phyloP scores from a whole-genome alignment of 1,140 invertebrate species.

The Diploscapter pachys region DNA sequence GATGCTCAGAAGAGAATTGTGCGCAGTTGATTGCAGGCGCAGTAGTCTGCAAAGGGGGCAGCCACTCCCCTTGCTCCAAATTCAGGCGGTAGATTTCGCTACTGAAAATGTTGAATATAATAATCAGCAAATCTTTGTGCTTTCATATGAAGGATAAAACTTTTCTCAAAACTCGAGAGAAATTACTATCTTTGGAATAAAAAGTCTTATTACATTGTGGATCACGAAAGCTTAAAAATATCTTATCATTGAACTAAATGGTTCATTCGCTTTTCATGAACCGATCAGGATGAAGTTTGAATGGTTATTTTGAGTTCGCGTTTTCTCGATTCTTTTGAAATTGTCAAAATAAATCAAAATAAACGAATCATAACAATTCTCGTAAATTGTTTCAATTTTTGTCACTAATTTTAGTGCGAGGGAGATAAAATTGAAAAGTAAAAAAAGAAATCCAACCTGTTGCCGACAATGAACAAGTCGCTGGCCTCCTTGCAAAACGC shows the following conservation, averaged over 20 bases:
- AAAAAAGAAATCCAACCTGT: slow-evolving; percentile 66
- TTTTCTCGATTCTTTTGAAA: no score
- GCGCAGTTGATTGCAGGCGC: slow-evolving; percentile 73
- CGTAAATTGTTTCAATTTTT: no score
- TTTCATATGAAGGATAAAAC: no score
- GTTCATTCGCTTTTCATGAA: no score
- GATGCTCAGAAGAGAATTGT: slow-evolving; percentile 80
- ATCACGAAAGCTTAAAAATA: no score
- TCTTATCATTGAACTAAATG: no score
- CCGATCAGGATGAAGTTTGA: no score
- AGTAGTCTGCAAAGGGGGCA: slow-evolving; percentile 75
- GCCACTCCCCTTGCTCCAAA: slow-evolving; percentile 87
- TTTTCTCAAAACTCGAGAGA: background rate
- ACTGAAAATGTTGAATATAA: slow-evolving; percentile 61
- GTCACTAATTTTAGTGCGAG: no score
- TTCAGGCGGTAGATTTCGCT: slow-evolving; percentile 90
- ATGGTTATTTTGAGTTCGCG: no score
- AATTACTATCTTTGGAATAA: slow-evolving; percentile 24
- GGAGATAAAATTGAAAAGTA: background rate
- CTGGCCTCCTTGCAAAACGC: slow-evolving; percentile 82
- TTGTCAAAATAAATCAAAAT: no score
- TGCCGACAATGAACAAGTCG: slow-evolving; percentile 86
- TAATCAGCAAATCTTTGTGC: no score
- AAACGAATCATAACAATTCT: no score
- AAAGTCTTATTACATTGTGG: background rate